Evolutionary conservation across 1,140 invertebrate genomes (phyloP).

Genomic region (Bombus confusus): DNA sequence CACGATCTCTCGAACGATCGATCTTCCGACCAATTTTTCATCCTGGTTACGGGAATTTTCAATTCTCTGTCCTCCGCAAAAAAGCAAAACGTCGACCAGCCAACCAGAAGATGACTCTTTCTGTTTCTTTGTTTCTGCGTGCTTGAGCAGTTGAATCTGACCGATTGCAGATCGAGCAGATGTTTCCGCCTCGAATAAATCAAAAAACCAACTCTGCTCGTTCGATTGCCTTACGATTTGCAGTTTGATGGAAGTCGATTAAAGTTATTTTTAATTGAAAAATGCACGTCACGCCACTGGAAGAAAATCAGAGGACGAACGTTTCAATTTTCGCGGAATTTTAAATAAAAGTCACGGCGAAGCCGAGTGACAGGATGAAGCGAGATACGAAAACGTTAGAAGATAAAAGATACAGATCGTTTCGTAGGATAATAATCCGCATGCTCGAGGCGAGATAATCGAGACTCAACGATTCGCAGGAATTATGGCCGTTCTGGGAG

Average conservation of each 20-base stretch:
- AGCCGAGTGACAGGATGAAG: not conserved
- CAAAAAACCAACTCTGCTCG: too few species aligned
- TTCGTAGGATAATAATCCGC: not conserved
- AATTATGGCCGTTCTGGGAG: not conserved
- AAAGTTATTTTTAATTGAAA: too few species aligned
- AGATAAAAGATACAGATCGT: not conserved
- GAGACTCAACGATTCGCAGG: not conserved
- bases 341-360: too few species aligned
- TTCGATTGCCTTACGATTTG: too few species aligned
- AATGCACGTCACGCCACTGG: accelerated
- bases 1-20: conserved; percentile 13
- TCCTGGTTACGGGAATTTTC: conserved; percentile 35
- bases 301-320: too few species aligned
- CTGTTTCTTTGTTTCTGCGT: not conserved
- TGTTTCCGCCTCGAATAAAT: too few species aligned
- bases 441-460: not conserved
- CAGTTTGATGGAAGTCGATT: too few species aligned
- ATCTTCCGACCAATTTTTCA: conserved; percentile 13
- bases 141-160: too few species aligned
- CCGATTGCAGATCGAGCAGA: not conserved
- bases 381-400: not conserved
- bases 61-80: conserved; percentile 37
- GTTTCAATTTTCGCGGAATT: too few species aligned
- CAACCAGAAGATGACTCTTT: not conserved
- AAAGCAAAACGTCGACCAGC: not conserved